These are phyloP conservation scores for Eucidaris tribuloides DNA, from an alignment of 35 echinoderm and acorn worm genomes.

Conservation along the genomic window DNA sequence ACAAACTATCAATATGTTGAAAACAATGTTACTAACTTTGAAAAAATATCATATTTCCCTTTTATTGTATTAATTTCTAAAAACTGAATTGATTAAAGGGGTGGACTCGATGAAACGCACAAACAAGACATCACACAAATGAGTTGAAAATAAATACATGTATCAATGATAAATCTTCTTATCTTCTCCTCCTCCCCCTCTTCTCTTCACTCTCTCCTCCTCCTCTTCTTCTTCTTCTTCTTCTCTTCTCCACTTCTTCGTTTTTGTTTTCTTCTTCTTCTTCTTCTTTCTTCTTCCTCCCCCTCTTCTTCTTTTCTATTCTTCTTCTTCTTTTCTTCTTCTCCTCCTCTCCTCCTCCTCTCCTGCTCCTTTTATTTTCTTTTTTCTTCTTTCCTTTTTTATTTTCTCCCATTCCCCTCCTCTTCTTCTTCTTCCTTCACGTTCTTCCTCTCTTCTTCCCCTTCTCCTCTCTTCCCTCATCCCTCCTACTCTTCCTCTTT, in stretches of 20 bases:
- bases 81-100: too few species aligned
- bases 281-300: background rate
- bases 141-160: too few species aligned
- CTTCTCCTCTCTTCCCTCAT: background rate
- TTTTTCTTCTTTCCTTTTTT: background rate
- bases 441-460: background rate
- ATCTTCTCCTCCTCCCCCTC: background rate
- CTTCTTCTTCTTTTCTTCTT: background rate
- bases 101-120: too few species aligned
- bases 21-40: too few species aligned
- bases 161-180: background rate
- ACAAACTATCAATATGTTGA: too few species aligned
- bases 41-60: too few species aligned
- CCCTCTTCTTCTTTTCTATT: background rate
- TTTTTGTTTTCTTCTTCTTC: background rate
- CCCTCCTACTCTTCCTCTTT: background rate
- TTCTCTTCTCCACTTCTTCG: background rate
- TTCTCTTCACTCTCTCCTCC: background rate
- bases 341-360: background rate
- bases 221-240: background rate
- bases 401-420: background rate
- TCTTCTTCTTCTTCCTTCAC: background rate
- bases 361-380: background rate
- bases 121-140: too few species aligned
- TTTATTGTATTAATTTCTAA: too few species aligned